Conservation (phyloP, 2,113 vertebrate species). For the Dasyprocta punctata region DNA sequence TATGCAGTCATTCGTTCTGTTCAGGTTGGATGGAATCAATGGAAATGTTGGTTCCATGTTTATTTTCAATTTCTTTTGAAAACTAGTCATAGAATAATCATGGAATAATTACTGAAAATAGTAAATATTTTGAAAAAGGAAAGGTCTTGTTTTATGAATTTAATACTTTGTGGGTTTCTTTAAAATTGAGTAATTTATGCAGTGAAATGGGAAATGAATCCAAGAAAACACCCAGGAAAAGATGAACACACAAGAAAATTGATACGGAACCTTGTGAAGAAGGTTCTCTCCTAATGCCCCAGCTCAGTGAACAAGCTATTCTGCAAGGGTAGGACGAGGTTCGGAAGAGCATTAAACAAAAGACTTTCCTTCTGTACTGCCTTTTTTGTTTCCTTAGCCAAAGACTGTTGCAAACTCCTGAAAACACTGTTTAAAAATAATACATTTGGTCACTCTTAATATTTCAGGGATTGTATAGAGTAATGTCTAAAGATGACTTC, state of each 20-base stretch:
- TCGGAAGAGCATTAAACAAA: conserved; percentile 63
- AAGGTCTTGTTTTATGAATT: conserved; percentile 17
- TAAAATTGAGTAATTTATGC: conserved; percentile 42
- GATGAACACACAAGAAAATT: background rate
- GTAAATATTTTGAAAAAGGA: conserved; percentile 26
- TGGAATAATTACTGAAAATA: conserved; percentile 17
- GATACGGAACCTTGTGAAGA: background rate
- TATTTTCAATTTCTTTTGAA: conserved; percentile 45
- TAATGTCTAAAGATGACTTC: background rate
- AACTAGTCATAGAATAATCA: conserved; percentile 14
- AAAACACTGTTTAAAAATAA: conserved; percentile 54
- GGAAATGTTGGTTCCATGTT: conserved; percentile 24
- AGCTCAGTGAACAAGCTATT: background rate
- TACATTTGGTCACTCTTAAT: conserved; percentile 41
- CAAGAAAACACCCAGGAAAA: conserved; percentile 18
- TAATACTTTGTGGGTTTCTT: background rate
- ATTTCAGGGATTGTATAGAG: background rate
- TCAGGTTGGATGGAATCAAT: conserved; percentile 45
- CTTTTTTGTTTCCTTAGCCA: conserved; percentile 40
- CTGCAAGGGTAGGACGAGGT: background rate
- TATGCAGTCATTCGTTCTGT: background rate
- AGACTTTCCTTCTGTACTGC: conserved; percentile 65
- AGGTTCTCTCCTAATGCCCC: background rate
- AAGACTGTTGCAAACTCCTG: conserved; percentile 55
- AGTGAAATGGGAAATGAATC: conserved; percentile 7